Percentiles rank a stretch among this genome's conserved stretches.
Conservation (phyloP, 2,888 invertebrate species). For the Stenichneumon culpator region DNA sequence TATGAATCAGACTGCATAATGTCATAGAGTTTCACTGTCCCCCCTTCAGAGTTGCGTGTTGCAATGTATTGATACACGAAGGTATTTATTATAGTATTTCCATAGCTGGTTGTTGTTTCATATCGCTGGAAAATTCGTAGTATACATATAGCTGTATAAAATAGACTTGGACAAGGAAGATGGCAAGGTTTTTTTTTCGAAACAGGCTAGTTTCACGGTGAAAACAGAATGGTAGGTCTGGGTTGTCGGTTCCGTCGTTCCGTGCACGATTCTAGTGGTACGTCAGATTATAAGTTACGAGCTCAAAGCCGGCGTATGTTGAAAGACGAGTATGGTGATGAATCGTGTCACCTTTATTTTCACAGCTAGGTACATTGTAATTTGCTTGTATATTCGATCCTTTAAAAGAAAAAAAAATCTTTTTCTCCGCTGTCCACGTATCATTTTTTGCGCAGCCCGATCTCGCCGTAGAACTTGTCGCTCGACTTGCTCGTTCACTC, state of each 20-base stretch:
- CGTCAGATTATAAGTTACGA: conserved; percentile 56
- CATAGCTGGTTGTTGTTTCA: too few species aligned
- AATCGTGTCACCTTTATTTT: too few species aligned
- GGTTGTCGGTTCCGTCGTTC: conserved; percentile 47
- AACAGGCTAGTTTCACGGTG: conserved; percentile 20
- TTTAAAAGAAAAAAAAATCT: too few species aligned
- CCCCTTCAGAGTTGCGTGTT: conserved; percentile 2
- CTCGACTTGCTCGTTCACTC: conserved; percentile 53
- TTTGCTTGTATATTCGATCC: too few species aligned
- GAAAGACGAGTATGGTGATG: background rate
- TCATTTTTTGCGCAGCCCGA: background rate
- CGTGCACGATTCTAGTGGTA: conserved; percentile 27
- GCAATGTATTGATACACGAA: background rate
- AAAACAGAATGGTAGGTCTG: background rate
- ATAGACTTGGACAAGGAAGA: background rate
- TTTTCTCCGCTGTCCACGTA: background rate
- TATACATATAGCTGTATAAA: background rate
- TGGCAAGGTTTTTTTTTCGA: conserved; percentile 16
- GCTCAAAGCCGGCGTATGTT: conserved; percentile 13
- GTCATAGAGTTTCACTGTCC: conserved; percentile 38
- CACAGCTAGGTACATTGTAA: too few species aligned
- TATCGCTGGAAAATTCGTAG: background rate
- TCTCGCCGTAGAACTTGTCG: conserved; percentile 57
- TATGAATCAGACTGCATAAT: conserved; percentile 59
- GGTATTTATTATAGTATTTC: background rate